Base-by-base conservation (phyloP, 30 jellyfish, hydroid and myxozoan genomes). In the Chrysaora quinquecirrha region DNA sequence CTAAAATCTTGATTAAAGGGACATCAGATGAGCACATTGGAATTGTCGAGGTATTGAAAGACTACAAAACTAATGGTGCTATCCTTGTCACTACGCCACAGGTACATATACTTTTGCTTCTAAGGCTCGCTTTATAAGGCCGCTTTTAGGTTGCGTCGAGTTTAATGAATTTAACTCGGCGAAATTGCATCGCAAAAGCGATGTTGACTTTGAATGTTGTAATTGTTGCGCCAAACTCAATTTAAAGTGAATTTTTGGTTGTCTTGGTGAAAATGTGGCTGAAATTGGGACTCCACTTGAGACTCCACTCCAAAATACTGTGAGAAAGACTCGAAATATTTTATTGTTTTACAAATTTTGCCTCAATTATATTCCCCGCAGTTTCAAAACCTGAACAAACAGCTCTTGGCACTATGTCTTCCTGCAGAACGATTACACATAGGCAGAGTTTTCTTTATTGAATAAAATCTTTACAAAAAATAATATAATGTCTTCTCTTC, bases 11-110 rank as follows among this genome's bases (percentile, higher is more conserved):
- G n/a, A n/a, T n/a, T 43, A 1, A 27, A 89, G 97, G 97, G 32
- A 94, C 99, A 9, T 94, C 99, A 0, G 99, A 95, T 74, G 99
- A 95, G 34, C 99, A 95, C 58, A 95, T 95, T 66, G 64, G 97
- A 33, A 80, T 96, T 3, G 95, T 90, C 29, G 99, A 95, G 76
- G 73, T 74, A 12, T 30, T 95, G 82, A 87, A 80, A 46, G 83
- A 74, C 23, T 82, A 64, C 35, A 58, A 86, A 11, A 68, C 90
- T 0, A 97, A 82, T 75, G 97, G 97, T 35, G 99, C 99, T 9
- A 70, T 95, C 1, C 90, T 95, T 16, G 97, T 95, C 12, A 95
- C 99, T 2, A 95, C 99, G 0, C 99, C 99, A 31, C 99, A 95
- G 84, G 98, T 90, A 54, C 33, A 19, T 34, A 20, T 81, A 11